Evolutionary conservation across 2,888 invertebrate species (phyloP).

Genomic region (Stenichneumon culpator): DNA sequence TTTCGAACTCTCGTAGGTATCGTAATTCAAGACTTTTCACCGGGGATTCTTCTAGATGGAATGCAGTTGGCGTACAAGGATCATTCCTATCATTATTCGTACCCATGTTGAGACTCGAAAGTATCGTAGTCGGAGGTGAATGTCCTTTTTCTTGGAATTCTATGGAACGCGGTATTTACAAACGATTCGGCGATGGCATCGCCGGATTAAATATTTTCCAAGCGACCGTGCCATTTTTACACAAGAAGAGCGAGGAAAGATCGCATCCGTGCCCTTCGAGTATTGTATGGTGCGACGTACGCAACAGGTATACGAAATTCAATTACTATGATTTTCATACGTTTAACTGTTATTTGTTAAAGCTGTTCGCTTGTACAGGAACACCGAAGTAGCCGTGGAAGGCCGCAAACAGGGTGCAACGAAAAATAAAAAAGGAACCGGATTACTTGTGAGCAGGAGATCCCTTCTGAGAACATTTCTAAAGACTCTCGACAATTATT

Average conservation of each 20-base stretch:
- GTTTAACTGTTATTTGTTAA: constrained; percentile 19
- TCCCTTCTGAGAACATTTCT: constrained; percentile 86
- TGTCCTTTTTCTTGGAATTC: constrained; percentile 88
- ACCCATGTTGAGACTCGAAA: constrained; percentile 89
- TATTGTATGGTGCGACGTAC: constrained; percentile 87
- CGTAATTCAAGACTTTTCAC: background rate
- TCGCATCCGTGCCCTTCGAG: constrained; percentile 88
- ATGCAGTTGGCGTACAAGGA: constrained; percentile 94
- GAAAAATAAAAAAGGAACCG: constrained; percentile 87
- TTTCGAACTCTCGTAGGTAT: constrained; percentile 13
- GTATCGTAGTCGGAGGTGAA: constrained; percentile 90
- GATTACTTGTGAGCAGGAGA: constrained; percentile 87
- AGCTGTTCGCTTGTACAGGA: constrained; percentile 85
- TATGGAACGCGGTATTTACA: constrained; percentile 87
- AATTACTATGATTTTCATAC: background rate
- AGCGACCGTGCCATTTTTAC: constrained; percentile 83
- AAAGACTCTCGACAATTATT: constrained; percentile 82
- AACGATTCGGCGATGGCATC: constrained; percentile 79
- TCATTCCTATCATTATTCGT: constrained; percentile 91
- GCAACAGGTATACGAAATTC: constrained; percentile 81
- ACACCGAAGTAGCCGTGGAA: constrained; percentile 90
- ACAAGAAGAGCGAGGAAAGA: constrained; percentile 81
- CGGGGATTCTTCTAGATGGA: constrained; percentile 88
- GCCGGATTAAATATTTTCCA: constrained; percentile 80
- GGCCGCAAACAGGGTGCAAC: constrained; percentile 93